Conservation (phyloP, 2,888 invertebrate species). For the Stegophylla sp. region DNA sequence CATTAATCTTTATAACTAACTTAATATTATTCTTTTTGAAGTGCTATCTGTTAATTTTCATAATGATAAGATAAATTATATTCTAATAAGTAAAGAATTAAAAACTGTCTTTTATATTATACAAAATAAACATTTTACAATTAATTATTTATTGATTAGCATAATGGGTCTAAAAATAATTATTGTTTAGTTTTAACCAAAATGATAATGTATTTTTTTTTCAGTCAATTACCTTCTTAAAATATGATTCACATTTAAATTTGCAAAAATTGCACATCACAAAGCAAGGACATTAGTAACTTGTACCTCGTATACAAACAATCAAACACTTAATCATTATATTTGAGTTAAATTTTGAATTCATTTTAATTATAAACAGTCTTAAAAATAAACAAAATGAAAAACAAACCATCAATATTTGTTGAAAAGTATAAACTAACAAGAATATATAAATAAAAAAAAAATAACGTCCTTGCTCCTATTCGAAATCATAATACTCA, state of each 20-base stretch:
- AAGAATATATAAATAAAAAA: constrained; percentile 33
- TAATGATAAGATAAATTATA: constrained; percentile 6
- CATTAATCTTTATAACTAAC: constrained; percentile 15
- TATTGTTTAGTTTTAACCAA: constrained; percentile 25
- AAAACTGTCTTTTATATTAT: constrained; percentile 38
- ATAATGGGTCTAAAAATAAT: constrained; percentile 9
- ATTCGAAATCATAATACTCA: constrained; percentile 9
- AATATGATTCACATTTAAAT: constrained; percentile 39
- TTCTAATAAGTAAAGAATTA: constrained; percentile 1
- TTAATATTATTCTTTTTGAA: constrained; percentile 9
- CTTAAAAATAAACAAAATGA: constrained; percentile 39
- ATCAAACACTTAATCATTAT: constrained; percentile 23
- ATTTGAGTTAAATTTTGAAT: constrained; percentile 29
- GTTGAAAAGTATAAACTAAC: constrained; percentile 46
- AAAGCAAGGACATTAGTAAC: constrained; percentile 42
- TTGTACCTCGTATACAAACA: constrained; percentile 49
- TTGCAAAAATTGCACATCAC: constrained; percentile 46
- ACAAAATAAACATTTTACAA: constrained; percentile 25
- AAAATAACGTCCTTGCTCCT: constrained; percentile 25
- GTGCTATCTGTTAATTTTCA: neutral
- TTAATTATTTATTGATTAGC: constrained; percentile 9
- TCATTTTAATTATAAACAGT: constrained; percentile 43
- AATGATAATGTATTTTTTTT: constrained; percentile 8
- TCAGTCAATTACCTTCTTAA: constrained; percentile 34
- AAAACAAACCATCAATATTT: constrained; percentile 36